Conservation (phyloP, 1,140 invertebrate species). For the Tetramorium parvispinum region DNA sequence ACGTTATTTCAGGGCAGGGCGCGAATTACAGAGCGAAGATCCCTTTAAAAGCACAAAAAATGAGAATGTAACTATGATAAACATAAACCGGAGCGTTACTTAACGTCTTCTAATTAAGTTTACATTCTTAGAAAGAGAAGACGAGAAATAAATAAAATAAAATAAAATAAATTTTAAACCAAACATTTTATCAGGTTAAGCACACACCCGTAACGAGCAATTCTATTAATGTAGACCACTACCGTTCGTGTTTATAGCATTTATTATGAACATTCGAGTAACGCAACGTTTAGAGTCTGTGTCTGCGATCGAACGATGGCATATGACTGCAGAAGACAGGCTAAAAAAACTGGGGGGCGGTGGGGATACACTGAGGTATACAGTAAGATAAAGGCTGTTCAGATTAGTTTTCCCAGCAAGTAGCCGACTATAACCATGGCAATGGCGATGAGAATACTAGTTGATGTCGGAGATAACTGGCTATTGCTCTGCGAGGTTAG, state of each 20-base stretch:
- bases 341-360: conserved; percentile 80
- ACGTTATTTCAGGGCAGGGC: conserved; percentile 56
- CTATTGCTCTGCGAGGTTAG: conserved; percentile 77
- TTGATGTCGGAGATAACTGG: conserved; percentile 73
- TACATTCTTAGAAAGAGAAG: not conserved
- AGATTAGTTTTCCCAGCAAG: conserved; percentile 84
- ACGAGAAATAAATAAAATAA: conserved; percentile 30
- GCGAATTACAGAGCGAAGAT: conserved; percentile 54
- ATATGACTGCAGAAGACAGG: conserved; percentile 78
- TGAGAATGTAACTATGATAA: conserved; percentile 25
- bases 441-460: conserved; percentile 79
- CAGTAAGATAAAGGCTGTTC: conserved; percentile 78
- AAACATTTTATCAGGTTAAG: conserved; percentile 63
- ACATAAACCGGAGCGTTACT: conserved; percentile 37
- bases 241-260: conserved; percentile 72
- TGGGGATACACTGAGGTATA: conserved; percentile 77
- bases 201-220: conserved; percentile 69
- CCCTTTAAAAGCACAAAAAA: conserved; percentile 48
- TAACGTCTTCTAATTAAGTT: conserved; percentile 35
- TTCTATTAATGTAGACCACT: conserved; percentile 71
- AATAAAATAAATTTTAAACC: conserved; percentile 29
- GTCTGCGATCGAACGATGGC: conserved; percentile 67
- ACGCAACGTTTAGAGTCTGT: conserved; percentile 68
- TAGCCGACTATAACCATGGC: conserved; percentile 83
- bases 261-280: conserved; percentile 74